Evolutionary conservation across 2,113 vertebrate species (phyloP).

Genomic region (Dipodomys spectabilis): DNA sequence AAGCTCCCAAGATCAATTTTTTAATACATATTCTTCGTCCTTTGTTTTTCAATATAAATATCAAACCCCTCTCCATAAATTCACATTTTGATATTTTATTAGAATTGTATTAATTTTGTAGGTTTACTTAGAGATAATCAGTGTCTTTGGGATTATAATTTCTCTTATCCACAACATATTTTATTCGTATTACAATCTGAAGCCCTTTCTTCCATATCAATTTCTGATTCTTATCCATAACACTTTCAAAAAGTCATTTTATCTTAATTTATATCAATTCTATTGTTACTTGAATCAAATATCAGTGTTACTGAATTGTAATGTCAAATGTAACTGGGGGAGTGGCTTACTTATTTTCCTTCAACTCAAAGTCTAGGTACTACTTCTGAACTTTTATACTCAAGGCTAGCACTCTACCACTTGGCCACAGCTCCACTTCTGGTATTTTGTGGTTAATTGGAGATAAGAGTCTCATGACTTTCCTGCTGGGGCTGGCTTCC

Average conservation of each 20-base stretch:
- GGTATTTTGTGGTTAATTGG: too few relatives aligned
- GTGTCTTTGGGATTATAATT: neutral
- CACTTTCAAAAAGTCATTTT: neutral
- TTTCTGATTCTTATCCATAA: neutral
- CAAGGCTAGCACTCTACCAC: too few relatives aligned
- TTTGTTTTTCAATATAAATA: neutral
- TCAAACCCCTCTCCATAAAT: neutral
- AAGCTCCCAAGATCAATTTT: neutral
- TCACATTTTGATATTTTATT: neutral
- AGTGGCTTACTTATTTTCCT: neutral
- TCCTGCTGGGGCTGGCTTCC: too few relatives aligned
- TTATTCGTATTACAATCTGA: neutral
- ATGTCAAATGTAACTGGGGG: neutral
- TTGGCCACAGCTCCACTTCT: too few relatives aligned
- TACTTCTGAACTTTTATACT: too few relatives aligned
- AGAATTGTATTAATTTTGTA: neutral
- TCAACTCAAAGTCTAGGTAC: neutral
- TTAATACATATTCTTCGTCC: neutral
- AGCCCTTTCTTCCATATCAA: neutral
- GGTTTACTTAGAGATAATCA: neutral
- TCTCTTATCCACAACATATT: neutral
- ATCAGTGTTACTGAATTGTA: neutral
- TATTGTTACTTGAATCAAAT: neutral
- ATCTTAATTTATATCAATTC: neutral
- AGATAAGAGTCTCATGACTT: too few relatives aligned